Base-by-base conservation (phyloP, 2,797 vertebrate species). In the Philypnodon macrostomus region DNA sequence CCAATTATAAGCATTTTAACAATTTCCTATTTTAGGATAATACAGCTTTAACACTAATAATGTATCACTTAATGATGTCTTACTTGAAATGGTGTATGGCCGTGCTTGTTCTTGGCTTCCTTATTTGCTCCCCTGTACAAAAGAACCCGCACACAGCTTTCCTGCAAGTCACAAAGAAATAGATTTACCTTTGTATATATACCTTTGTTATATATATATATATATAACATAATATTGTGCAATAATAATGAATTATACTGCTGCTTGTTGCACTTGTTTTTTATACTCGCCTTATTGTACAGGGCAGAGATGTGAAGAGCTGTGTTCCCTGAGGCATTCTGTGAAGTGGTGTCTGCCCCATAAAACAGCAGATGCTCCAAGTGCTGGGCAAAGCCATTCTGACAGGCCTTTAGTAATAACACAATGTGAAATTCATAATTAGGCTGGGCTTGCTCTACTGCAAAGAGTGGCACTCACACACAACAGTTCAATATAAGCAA, bases 361-460 rank as follows among this genome's bases (percentile, higher is more conserved):
- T 96, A 96, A 85, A 96, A 96, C 26, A 96, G 89, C 60, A 96
- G 90, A 78, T 95, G 94, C 58, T 96, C 94, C 85, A 96, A 87
- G 62, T 96, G 94, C 70, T 95, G 93, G 30, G 93, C 91, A 62
- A 93, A 90, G 16, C 94, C 94, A 13, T 93, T 89, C 75, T 95
- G 94, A 75, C 94, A 96, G 23, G 93, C 94, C 94, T 96, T 85
- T n/a, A 74, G 62, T 79, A 47, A 59, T 18, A 67, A 47, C 29
- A 54, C 41, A 50, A 72, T 48, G 59, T 46, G n/a, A n/a, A n/a
- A n/a, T 46, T 51, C 58, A 30, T 31, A 27, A 18, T 44, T 44
- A 44, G 26, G 5, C 5, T n/a, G 6, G 11, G 15, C 5, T 42
- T 16, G 18, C 26, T 12, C 27, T 18, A 10, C 15, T 3, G 26